Evolutionary conservation across 2,113 vertebrate genomes (phyloP), one percentile per base, ranked within the genome.

Genomic region (Gallinago undulata): DNA sequence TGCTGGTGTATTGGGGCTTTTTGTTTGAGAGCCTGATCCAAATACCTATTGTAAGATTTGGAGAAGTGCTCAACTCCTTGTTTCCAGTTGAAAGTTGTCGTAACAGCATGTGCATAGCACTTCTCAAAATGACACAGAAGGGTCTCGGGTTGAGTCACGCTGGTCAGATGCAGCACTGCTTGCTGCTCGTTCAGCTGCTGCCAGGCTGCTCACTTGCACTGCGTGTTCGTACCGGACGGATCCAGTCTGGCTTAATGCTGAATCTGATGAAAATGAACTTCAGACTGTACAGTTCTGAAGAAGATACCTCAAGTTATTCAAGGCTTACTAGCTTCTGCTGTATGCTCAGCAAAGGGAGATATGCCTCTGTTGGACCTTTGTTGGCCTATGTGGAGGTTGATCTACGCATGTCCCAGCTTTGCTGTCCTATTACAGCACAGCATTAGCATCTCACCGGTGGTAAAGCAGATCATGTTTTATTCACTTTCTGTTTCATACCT

Each of bases 11-110:
- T 2, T 66, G 41, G 59, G 50, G 23, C 64, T 89, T 89, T 90
- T 59, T 1, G 1, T 51, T 83, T 18, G 60, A 67, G 48, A 35
- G 15, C 25, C 24, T 68, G 8, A 5, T 73, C 57, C 67, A 67
- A 80, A 39, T 67, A 78, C 79, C 47, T 89, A 0, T 19, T 66
- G 19, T 72, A 25, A 56, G 25, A 62, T 92, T 93, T 93, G 83
- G 90, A 93, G 96, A 96, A 96, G 90, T 94, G 64, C 80, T 79
- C 80, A 90, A 48, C 77, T 94, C 92, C 90, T 66, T 60, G 69
- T 96, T 94, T 93, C 83, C 90, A 75, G 39, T 13, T 66, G 90
- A 94, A 81, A 53, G 73, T 9, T 92, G 80, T 31, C 86, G 88
- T 95, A 35, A 60, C 23, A 37, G 30, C 59, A 16, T 39, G 79